Percentiles rank a stretch among this genome's conserved stretches.
phyloP scores from a whole-genome alignment of 2,888 invertebrate species.

The Crematogaster levior region DNA sequence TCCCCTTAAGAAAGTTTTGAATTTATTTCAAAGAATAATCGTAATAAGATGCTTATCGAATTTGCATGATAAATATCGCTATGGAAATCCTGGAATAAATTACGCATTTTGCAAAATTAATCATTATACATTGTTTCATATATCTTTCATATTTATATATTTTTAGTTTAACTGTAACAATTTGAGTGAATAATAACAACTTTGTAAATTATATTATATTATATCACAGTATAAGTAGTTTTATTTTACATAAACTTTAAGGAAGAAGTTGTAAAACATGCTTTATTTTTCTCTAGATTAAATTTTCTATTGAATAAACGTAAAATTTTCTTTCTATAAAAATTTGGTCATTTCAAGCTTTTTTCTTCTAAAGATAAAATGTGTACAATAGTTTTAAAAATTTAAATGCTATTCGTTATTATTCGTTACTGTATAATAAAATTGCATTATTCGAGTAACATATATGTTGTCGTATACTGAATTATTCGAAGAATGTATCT shows the following conservation, averaged over 20 bases:
- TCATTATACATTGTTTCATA: background rate
- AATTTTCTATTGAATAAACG: background rate
- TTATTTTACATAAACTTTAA: background rate
- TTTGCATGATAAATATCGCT: slow-evolving; percentile 56
- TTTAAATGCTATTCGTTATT: background rate
- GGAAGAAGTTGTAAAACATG: slow-evolving; percentile 22
- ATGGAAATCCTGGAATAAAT: background rate
- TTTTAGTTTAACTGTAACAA: slow-evolving; percentile 47
- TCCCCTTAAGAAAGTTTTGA: slow-evolving; percentile 55
- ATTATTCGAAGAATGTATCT: background rate
- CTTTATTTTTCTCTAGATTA: background rate
- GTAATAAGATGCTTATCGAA: slow-evolving; percentile 7
- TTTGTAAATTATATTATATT: slow-evolving; percentile 26
- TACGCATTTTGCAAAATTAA: background rate
- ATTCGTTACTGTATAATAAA: background rate
- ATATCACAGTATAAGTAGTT: slow-evolving; percentile 42
- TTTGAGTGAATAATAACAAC: slow-evolving; percentile 33
- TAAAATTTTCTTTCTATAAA: slow-evolving; percentile 14
- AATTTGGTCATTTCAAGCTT: background rate
- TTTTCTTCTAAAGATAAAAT: background rate
- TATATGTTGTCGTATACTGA: background rate
- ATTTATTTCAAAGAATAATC: slow-evolving; percentile 48
- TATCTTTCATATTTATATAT: slow-evolving; percentile 24
- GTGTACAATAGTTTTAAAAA: background rate
- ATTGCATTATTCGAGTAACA: slow-evolving; percentile 14